These are phyloP conservation scores for Clarias magur DNA, from an alignment of 2,113 vertebrate species.

Conservation along the genomic window DNA sequence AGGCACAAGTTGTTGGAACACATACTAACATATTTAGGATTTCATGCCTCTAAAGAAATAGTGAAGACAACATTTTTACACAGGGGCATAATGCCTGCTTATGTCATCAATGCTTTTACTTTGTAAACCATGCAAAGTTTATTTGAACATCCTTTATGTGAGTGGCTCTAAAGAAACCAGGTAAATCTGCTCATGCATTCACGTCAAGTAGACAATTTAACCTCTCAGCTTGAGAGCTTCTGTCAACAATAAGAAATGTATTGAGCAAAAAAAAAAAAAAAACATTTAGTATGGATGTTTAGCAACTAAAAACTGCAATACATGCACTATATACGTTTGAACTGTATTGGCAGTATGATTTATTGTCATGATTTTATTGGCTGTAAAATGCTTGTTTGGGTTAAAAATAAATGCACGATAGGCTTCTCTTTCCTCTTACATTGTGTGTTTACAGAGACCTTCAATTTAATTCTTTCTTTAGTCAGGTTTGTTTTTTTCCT, in stretches of 20 bases:
- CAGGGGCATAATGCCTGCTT: background rate
- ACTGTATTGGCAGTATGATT: background rate
- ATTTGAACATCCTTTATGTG: background rate
- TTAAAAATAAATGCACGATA: background rate
- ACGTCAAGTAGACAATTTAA: background rate
- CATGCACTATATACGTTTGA: background rate
- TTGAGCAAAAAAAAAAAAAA: background rate
- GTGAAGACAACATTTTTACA: background rate
- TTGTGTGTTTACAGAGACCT: background rate
- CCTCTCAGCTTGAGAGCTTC: background rate
- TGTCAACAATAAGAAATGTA: background rate
- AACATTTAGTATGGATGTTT: background rate
- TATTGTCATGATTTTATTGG: background rate
- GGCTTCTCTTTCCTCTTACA: background rate
- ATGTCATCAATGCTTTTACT: background rate
- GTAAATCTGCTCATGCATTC: background rate
- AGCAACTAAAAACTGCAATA: background rate
- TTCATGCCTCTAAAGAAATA: background rate
- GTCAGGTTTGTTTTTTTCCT: background rate
- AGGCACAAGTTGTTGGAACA: background rate
- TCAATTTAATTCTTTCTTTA: background rate
- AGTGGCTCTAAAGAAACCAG: background rate
- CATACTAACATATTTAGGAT: background rate
- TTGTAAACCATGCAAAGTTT: background rate
- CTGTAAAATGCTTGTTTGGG: background rate